Base-by-base conservation (phyloP, 1,140 invertebrate species). In the Drosophila parabipectinata region DNA sequence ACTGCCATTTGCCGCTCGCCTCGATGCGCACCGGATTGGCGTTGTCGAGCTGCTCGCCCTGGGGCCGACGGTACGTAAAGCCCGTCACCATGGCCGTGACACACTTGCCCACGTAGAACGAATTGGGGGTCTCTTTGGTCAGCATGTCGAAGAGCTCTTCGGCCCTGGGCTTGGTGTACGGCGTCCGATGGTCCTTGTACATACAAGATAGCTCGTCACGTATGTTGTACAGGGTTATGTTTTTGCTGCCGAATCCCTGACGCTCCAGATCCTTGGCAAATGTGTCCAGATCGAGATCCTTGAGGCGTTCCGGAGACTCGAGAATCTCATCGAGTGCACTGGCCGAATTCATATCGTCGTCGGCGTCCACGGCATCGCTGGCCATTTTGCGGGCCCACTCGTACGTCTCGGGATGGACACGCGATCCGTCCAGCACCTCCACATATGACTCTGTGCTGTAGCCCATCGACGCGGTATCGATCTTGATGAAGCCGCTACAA, bases 371-470 rank as follows among this genome's bases (percentile, higher is more conserved):
- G 6, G 99, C 99, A 93, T 99, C 99, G 0, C 99, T 98, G 3
- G 99, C 99, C 98, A 99, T 99, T 93, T 99, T 99, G 18, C 98
- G 93, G 0, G 99, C 99, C 98, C 98, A 99, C 92, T 99, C 99
- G 83, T 99, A 99, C 0, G 98, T 98, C 93, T 99, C 99, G 0
- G 99, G 99, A 93, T 99, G 99, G 0, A 99, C 98, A 72, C 99
- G 94, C 0, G 99, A 99, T 0, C 98, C 98, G 91, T 99, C 99
- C 4, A 99, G 92, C 0, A 99, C 98, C 94, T 99, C 98, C 0
- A 99, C 97, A 81, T 98, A 98, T 0, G 96, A 95, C 83, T 99
- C 97, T 0, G 97, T 98, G 90, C 97, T 96, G 88, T 99, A 98
- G 10, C 97, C 97, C 15, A 99, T 92, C 72, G 97, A 97, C 79